Conservation (phyloP, 2,888 invertebrate genomes). For the Anoncus sp. region DNA sequence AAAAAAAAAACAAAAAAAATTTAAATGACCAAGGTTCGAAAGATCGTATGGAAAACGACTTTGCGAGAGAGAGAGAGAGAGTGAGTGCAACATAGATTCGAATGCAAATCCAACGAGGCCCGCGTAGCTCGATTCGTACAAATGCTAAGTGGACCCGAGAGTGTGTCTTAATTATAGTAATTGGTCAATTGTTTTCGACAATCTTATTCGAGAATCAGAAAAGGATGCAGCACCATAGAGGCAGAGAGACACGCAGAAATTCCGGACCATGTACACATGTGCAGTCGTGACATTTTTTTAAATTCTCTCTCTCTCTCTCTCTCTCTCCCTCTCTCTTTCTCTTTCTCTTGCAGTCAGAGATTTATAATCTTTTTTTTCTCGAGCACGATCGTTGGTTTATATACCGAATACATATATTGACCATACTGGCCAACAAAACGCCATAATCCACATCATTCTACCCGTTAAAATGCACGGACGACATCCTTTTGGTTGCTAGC, state of each 20-base stretch:
- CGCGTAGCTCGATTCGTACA: slow-evolving; percentile 71
- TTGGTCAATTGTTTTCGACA: slow-evolving; percentile 79
- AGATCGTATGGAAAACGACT: slow-evolving; percentile 45
- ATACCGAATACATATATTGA: not conserved
- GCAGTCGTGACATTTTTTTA: slow-evolving; percentile 53
- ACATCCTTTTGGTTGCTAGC: not conserved
- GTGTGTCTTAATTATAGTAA: slow-evolving; percentile 80
- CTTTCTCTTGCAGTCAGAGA: not conserved
- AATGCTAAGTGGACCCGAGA: slow-evolving; percentile 75
- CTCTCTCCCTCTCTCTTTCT: slow-evolving; percentile 4
- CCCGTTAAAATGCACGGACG: not conserved
- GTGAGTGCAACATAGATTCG: slow-evolving; percentile 64
- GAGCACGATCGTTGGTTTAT: too few relatives aligned
- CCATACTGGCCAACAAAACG: not conserved
- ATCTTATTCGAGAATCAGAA: slow-evolving; percentile 66
- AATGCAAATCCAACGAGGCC: slow-evolving; percentile 76
- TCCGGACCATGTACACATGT: slow-evolving; percentile 40
- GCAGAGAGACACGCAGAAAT: slow-evolving; percentile 24
- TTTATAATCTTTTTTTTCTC: slow-evolving; percentile 27
- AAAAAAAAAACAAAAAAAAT: slow-evolving; percentile 13
- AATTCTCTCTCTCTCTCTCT: slow-evolving; percentile 37
- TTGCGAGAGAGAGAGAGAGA: slow-evolving; percentile 28
- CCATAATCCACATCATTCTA: not conserved
- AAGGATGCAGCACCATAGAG: slow-evolving; percentile 14
- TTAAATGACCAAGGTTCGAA: slow-evolving; percentile 12